Percentiles rank a stretch among this genome's conserved stretches.
phyloP scores from a whole-genome alignment of 2,888 invertebrate genomes.

The Glaucopsyche alexis region DNA sequence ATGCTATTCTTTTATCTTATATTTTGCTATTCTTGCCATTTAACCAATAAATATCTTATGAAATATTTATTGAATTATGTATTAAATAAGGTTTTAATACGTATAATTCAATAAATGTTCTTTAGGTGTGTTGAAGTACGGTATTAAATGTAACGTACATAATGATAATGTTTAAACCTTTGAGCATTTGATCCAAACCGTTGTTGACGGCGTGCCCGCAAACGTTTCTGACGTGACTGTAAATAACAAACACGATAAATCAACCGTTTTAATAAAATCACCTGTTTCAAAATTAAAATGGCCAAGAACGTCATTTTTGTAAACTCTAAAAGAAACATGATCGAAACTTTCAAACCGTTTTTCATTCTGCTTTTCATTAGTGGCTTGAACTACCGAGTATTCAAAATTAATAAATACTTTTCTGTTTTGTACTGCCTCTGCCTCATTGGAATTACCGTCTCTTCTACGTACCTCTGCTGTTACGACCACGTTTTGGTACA shows the following conservation, averaged over 20 bases:
- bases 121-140: neutral
- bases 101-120: too few relatives aligned
- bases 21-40: too few relatives aligned
- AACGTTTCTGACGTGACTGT: constrained; percentile 48
- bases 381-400: constrained; percentile 60
- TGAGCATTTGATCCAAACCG: constrained; percentile 47
- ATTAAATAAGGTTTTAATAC: too few relatives aligned
- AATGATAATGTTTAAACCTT: constrained; percentile 39
- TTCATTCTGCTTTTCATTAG: constrained; percentile 53
- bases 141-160: constrained; percentile 44
- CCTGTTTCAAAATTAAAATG: constrained; percentile 30
- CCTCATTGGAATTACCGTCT: constrained; percentile 46
- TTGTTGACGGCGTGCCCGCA: constrained; percentile 54
- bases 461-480: constrained; percentile 53
- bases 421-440: constrained; percentile 49
- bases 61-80: too few relatives aligned
- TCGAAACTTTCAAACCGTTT: constrained; percentile 49
- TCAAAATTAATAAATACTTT: constrained; percentile 44
- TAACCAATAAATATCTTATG: too few relatives aligned
- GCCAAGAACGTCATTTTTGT: constrained; percentile 32
- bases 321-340: constrained; percentile 39
- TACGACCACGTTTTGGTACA: constrained; percentile 42
- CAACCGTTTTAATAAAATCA: constrained; percentile 38
- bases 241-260: constrained; percentile 43
- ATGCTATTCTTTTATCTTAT: too few relatives aligned